These are phyloP conservation scores for Chironomus tentans DNA, from an alignment of 2,888 invertebrate genomes.

Conservation along the genomic window DNA sequence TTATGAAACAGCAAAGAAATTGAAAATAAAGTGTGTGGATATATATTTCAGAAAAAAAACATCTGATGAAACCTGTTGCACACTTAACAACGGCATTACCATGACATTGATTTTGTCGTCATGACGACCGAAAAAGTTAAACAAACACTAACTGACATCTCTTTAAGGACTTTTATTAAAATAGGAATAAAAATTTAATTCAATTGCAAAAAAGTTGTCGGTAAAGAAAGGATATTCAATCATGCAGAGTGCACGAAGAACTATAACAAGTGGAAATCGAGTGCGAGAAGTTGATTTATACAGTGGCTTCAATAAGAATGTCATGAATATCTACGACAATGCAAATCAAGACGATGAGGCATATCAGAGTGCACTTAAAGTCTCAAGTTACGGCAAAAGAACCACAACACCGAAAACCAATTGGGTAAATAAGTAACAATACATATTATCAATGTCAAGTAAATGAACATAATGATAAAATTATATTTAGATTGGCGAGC, in stretches of 20 bases:
- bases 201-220: no score
- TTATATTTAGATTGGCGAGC: slow-evolving; percentile 7
- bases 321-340: slow-evolving; percentile 7
- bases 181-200: background rate
- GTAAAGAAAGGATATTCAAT: background rate
- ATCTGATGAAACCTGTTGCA: background rate
- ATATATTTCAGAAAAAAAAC: background rate
- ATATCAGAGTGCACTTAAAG: slow-evolving; percentile 27
- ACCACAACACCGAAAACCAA: slow-evolving; percentile 26
- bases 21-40: no score
- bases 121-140: background rate
- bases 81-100: background rate
- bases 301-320: slow-evolving; percentile 24
- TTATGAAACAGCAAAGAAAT: no score
- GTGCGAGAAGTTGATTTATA: slow-evolving; percentile 27
- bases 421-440: slow-evolving; percentile 1
- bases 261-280: slow-evolving; percentile 19
- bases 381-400: slow-evolving; percentile 28
- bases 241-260: slow-evolving; percentile 10
- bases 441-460: background rate
- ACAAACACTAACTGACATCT: background rate
- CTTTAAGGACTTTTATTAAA: background rate
- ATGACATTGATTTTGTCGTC: background rate
- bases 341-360: slow-evolving; percentile 17
- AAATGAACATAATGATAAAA: background rate